These are phyloP conservation scores for Podabrus alpinus DNA, from an alignment of 2,888 invertebrate genomes.

Conservation along the genomic window DNA sequence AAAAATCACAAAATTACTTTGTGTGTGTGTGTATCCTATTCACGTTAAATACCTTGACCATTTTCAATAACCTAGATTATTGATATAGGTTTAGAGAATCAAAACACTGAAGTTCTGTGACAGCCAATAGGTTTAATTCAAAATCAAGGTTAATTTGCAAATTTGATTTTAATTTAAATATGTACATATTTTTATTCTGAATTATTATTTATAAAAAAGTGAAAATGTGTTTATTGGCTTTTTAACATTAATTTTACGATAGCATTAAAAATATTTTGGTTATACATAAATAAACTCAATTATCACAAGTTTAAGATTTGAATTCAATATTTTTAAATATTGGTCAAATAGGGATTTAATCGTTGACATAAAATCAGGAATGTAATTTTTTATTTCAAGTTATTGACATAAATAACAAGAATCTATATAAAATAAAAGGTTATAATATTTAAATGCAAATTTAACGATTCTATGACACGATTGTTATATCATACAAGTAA, in stretches of 20 bases:
- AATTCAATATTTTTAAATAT: not conserved
- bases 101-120: not conserved
- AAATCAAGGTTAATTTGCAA: slow-evolving; percentile 8
- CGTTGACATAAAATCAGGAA: not conserved
- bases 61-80: not conserved
- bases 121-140: slow-evolving; percentile 10
- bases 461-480: too few relatives aligned
- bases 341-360: not conserved
- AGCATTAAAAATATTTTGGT: not conserved
- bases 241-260: not conserved
- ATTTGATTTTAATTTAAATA: not conserved
- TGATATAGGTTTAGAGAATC: not conserved
- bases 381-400: not conserved
- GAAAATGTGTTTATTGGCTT: not conserved
- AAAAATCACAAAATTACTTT: not conserved
- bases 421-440: not conserved
- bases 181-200: not conserved
- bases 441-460: not conserved
- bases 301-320: not conserved
- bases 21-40: not conserved
- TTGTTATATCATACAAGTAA: not conserved
- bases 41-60: not conserved
- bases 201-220: not conserved
- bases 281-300: not conserved
- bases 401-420: not conserved